Conservation (phyloP, 23 tunicate species). For the Diplosoma virens region DNA sequence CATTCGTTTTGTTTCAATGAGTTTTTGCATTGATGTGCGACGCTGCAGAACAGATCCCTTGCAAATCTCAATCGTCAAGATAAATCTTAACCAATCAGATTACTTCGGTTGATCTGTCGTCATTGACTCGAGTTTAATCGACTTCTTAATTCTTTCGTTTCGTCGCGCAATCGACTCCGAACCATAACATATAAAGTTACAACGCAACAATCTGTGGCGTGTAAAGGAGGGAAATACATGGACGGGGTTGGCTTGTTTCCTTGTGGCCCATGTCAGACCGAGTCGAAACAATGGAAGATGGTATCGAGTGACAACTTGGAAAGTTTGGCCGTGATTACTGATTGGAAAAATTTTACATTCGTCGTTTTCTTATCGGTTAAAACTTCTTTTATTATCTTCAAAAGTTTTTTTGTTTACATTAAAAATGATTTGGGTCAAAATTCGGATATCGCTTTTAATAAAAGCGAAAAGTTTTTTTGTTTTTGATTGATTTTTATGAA, state of each 20-base stretch:
- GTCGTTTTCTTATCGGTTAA: too few relatives aligned
- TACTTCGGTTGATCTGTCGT: slow-evolving; percentile 7
- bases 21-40: slow-evolving; percentile 4
- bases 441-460: too few relatives aligned
- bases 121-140: neutral
- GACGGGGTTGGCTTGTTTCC: slow-evolving; percentile 12
- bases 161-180: neutral
- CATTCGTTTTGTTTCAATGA: neutral
- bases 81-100: neutral
- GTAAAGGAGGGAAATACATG: slow-evolving; percentile 16
- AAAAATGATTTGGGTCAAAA: too few relatives aligned
- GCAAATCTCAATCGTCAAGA: neutral
- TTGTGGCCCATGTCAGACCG: neutral
- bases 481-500: too few relatives aligned
- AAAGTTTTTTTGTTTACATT: too few relatives aligned
- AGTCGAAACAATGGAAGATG: neutral
- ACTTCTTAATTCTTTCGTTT: slow-evolving; percentile 23
- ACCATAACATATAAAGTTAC: slow-evolving; percentile 45
- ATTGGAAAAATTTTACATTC: too few relatives aligned
- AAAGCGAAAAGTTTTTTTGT: too few relatives aligned
- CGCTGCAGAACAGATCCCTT: slow-evolving; percentile 8
- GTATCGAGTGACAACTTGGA: neutral
- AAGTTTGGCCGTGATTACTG: neutral
- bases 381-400: too few relatives aligned
- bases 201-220: neutral